Base-by-base conservation (phyloP, 1,140 invertebrate species). In the Drosophila pandora region DNA sequence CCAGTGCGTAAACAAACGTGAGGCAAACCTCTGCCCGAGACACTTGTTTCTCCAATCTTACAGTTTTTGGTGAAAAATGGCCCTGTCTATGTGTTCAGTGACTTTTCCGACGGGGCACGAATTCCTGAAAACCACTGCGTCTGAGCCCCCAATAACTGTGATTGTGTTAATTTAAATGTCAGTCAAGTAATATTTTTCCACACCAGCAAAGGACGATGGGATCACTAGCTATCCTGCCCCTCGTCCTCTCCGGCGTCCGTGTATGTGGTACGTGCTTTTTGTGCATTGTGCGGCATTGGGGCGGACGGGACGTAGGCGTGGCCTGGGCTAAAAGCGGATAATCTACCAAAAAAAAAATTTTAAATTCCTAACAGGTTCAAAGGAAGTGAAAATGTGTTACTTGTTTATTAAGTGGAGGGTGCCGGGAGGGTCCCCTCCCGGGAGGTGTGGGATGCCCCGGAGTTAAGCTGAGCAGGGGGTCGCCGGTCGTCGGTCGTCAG, bases 161-260 rank as follows among this genome's bases (percentile, higher is more conserved):
- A 88, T 88, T 88, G 83, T 88, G 83, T 88, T 88, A 88, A 88
- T 88, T 88, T 88, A 88, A 88, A 88, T 88, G 83, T 88, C 83
- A 88, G 83, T 88, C 83, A 88, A 88, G 83, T 88, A 88, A 88
- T 88, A 88, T 83, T 88, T 88, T 83, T 69, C 71, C 82, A 79
- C 71, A 82, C 69, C 72, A 64, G 58, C 60, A 58, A 63, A 49
- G 64, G 63, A 69, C 79, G 50, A 60, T 56, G 72, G 67, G 80
- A 73, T 72, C 57, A 62, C 58, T 79, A 37, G 63, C 77, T 59
- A 61, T 65, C 22, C 65, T 28, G 30, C 34, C 13, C 25, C 39
- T 37, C 55, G 8, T 4, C 17, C 37, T 17, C 23, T 12, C 50
- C 43, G 22, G 7, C n/a, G 3, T 21, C 63, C 21, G 49, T 53